Conservation (phyloP, 2,797 vertebrate genomes). For the Echeneis naucrates region DNA sequence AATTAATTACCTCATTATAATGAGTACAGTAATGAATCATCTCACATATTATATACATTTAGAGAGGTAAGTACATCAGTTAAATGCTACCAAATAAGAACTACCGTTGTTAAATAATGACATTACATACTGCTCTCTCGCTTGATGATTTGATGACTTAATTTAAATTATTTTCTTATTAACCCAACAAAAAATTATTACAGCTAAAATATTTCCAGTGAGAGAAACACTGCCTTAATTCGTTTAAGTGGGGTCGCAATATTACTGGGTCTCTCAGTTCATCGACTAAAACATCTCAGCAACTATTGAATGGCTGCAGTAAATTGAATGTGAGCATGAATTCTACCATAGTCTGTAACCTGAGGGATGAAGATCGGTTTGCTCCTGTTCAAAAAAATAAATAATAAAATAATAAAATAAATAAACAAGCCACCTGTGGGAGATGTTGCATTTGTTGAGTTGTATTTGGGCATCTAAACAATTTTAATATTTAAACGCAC, state of each 20-base stretch:
- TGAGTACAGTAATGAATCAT: slow-evolving; percentile 11
- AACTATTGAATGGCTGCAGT: no score
- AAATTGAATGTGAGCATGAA: not conserved
- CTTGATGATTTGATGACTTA: no score
- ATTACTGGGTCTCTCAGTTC: not conserved
- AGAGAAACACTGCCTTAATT: no score
- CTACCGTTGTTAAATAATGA: not conserved
- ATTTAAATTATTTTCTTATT: slow-evolving; percentile 32
- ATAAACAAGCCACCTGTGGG: not conserved
- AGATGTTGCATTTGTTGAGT: not conserved
- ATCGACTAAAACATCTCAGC: not conserved
- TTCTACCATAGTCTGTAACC: not conserved
- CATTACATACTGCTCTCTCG: slow-evolving; percentile 6
- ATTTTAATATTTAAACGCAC: not conserved
- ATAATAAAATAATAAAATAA: no score
- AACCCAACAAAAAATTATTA: slow-evolving; percentile 9
- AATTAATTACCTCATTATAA: not conserved
- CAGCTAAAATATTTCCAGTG: not conserved
- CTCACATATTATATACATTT: slow-evolving; percentile 18
- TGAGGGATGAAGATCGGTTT: not conserved
- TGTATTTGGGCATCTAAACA: not conserved
- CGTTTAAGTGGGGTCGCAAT: not conserved
- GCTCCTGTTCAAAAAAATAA: no score
- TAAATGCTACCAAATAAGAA: slow-evolving; percentile 24
- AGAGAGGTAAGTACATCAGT: slow-evolving; percentile 20